phyloP scores from a whole-genome alignment of 2,888 invertebrate species.

The Trichacis sp. region DNA sequence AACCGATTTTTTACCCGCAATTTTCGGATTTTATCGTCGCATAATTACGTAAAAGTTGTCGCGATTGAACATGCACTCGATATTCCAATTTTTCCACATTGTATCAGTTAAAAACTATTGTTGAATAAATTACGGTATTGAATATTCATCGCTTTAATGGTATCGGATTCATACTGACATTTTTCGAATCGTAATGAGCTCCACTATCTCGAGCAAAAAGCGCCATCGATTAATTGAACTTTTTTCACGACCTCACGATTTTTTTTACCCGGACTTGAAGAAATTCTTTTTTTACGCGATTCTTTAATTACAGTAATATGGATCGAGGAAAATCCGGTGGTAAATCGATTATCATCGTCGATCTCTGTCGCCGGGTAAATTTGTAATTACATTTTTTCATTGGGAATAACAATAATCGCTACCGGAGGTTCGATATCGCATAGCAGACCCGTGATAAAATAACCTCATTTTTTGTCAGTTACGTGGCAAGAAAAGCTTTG shows the following conservation, averaged over 20 bases:
- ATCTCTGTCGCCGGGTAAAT: slow-evolving; percentile 19
- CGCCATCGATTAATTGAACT: not conserved
- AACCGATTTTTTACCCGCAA: no score
- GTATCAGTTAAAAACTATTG: slow-evolving; percentile 5
- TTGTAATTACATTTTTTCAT: slow-evolving; percentile 7
- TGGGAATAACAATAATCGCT: slow-evolving; percentile 5
- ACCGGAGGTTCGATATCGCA: not conserved
- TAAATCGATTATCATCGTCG: slow-evolving; percentile 20
- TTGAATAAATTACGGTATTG: not conserved
- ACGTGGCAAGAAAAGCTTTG: slow-evolving; percentile 8
- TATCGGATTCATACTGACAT: not conserved
- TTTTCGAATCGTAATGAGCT: slow-evolving; percentile 1
- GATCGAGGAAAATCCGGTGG: slow-evolving; percentile 12
- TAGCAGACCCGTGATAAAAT: not conserved
- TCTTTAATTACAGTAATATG: slow-evolving; percentile 13
- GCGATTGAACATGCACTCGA: not conserved
- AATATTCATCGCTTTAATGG: slow-evolving; percentile 1
- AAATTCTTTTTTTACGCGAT: not conserved
- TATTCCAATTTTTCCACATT: slow-evolving; percentile 1
- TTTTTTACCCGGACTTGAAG: not conserved
- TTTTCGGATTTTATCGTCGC: not conserved
- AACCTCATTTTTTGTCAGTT: slow-evolving; percentile 1
- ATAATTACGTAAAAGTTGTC: slow-evolving; percentile 4
- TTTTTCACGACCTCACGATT: not conserved
- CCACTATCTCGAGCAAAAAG: not conserved